These are phyloP conservation scores for Nematopogon swammerdamellus DNA, from an alignment of 2,888 invertebrate genomes.

Conservation along the genomic window DNA sequence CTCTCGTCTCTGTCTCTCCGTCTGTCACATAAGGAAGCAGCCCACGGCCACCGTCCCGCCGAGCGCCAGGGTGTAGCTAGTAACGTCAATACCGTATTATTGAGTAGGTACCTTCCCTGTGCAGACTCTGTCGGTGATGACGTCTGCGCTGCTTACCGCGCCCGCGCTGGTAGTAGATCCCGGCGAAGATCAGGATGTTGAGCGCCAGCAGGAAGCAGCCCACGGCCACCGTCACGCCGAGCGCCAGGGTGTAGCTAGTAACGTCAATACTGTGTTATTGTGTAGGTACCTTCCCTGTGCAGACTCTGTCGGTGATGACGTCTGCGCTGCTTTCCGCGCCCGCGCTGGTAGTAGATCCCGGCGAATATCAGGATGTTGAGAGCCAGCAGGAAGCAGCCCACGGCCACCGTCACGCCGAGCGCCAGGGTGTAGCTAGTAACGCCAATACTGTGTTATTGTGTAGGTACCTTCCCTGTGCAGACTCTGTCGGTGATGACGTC, in stretches of 20 bases:
- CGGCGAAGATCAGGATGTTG: constrained; percentile 74
- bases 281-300: too few relatives aligned
- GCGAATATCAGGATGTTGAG: constrained; percentile 75
- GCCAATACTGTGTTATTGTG: constrained; percentile 8
- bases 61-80: too few relatives aligned
- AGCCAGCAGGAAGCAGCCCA: constrained; percentile 72
- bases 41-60: constrained; percentile 65
- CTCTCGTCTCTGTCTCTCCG: too few relatives aligned
- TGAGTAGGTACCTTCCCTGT: constrained; percentile 13
- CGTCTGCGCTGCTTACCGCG: constrained; percentile 32
- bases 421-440: constrained; percentile 78
- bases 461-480: too few relatives aligned
- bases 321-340: constrained; percentile 37
- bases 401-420: constrained; percentile 71
- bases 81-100: too few relatives aligned
- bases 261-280: too few relatives aligned
- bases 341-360: constrained; percentile 71
- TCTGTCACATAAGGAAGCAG: too few relatives aligned
- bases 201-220: constrained; percentile 69
- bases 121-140: constrained; percentile 23
- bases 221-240: constrained; percentile 73
- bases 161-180: constrained; percentile 71
- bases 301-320: too few relatives aligned
- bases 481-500: too few relatives aligned
- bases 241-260: constrained; percentile 74